These are phyloP conservation scores for Mionectes olivaceus DNA, from an alignment of 2,797 vertebrate species.

Conservation along the genomic window DNA sequence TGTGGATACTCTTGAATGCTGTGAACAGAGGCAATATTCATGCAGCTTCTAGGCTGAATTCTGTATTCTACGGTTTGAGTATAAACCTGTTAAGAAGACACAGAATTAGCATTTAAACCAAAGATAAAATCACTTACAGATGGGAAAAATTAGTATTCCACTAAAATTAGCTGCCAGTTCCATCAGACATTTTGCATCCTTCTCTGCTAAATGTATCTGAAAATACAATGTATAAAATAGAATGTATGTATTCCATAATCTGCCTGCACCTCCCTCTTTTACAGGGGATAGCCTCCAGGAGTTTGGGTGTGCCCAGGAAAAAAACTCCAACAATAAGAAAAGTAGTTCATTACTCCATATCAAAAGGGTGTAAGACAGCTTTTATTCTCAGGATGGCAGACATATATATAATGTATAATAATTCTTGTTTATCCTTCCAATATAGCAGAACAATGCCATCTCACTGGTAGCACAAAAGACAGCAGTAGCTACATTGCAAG, in stretches of 20 bases:
- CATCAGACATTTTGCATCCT: neutral
- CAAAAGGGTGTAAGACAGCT: neutral
- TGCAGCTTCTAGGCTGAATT: neutral
- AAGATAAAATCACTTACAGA: neutral
- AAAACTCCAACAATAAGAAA: neutral
- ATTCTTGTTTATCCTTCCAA: neutral
- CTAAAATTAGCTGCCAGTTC: neutral
- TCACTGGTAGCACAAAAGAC: constrained; percentile 7
- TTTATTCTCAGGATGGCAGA: neutral
- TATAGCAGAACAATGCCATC: neutral
- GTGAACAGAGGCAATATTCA: neutral
- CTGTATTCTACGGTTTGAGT: neutral
- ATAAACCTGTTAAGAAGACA: neutral
- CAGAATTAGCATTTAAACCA: neutral
- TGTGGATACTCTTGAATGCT: neutral
- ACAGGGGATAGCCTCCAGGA: constrained; percentile 18
- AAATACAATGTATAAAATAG: neutral
- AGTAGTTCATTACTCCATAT: neutral
- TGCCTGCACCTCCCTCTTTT: constrained; percentile 9
- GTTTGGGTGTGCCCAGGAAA: neutral
- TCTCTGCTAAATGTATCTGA: constrained; percentile 16
- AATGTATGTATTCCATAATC: neutral
- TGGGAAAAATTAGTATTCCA: neutral
- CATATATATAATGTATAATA: neutral
- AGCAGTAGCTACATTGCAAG: neutral